A percentile compares a stretch with the other conserved stretches of the same genome.
Evolutionary conservation across 2,113 vertebrate species (phyloP).

Genomic region (Trachemys scripta): DNA sequence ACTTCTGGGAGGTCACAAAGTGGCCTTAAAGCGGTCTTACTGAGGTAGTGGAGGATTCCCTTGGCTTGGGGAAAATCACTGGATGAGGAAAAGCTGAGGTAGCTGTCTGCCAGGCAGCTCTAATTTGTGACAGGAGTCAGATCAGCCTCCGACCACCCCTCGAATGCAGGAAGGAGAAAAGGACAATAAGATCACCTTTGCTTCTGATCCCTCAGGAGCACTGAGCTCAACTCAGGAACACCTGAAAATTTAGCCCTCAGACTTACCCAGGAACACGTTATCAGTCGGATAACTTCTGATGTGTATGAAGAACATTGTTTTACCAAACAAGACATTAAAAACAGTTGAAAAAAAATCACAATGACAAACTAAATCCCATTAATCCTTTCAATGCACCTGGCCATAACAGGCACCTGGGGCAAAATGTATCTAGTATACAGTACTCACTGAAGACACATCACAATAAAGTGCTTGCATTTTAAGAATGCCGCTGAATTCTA

Average conservation of each 20-base stretch:
- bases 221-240: neutral
- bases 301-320: neutral
- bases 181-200: neutral
- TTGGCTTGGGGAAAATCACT: neutral
- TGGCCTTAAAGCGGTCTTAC: neutral
- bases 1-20: neutral
- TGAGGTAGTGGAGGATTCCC: neutral
- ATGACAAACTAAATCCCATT: neutral
- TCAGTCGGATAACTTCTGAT: neutral
- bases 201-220: neutral
- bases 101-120: neutral
- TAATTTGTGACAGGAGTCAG: neutral
- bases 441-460: neutral
- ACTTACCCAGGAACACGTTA: neutral
- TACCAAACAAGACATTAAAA: neutral
- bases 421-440: neutral
- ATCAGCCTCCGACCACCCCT: neutral
- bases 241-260: neutral
- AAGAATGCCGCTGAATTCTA: neutral
- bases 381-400: neutral
- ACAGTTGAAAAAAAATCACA: neutral
- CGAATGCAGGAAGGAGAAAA: neutral
- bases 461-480: neutral
- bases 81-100: neutral
- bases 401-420: neutral